Base-by-base conservation (phyloP, 2,113 vertebrate genomes). In the Cebus imitator region DNA sequence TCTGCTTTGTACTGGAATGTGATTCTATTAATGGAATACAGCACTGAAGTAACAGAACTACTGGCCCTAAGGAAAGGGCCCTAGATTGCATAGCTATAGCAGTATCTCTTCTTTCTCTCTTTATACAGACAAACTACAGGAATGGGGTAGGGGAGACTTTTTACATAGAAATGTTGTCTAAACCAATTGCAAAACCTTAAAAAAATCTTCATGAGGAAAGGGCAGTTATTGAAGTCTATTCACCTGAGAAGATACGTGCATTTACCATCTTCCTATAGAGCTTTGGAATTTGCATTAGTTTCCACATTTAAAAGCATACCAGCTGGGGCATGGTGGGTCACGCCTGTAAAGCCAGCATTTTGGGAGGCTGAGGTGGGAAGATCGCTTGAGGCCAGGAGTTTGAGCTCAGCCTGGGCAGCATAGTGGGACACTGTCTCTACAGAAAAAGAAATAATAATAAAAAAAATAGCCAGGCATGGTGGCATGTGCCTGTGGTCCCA, bases 21-120 rank as follows among this genome's bases (percentile, higher is more conserved):
- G 81, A 52, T 78, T 95, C 97, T 97, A 95, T 97, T 97, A 96
- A 96, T 64, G 92, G 96, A 95, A 96, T 64, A 92, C n/a, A 84
- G 70, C 40, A 13, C 4, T 50, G 40, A 82, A 94, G 87, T 84
- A 73, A 79, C 10, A 95, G 61, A 93, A 76, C n/a, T 5, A 18
- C 76, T 79, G 84, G 81, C 32, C 48, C 58, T 10, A 20, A 92
- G 37, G 57, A 85, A 23, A 50, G 72, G 48, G 61, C 43, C 55
- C 43, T 6, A 25, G 45, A 57, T 17, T 14, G 64, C 64, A 13
- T 14, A 30, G 37, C 25, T 78, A 50, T 0, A 90, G 83, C 50
- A 55, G 1, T 30, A 20, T n/a, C 40, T 4, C 57, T 66, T 37
- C 50, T 61, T 70, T 95, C 57, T 58, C 35, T 72, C 78, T 89